phyloP scores from a whole-genome alignment of 64 coral and sea anemone genomes.

The Actinia equina region DNA sequence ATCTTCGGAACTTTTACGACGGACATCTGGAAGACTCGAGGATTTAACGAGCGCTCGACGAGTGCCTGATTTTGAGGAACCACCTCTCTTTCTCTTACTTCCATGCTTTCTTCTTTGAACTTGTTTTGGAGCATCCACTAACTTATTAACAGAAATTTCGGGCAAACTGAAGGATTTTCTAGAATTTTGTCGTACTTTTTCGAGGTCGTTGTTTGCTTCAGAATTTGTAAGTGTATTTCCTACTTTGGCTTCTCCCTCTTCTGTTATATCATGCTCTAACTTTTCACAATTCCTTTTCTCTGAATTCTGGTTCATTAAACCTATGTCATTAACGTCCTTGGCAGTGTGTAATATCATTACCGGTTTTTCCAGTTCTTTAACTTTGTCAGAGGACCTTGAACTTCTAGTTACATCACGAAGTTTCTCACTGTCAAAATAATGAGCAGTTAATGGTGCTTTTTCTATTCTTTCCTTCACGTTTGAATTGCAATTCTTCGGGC shows the following conservation, averaged over 20 bases:
- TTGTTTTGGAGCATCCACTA: neutral
- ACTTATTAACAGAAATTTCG: neutral
- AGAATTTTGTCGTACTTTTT: neutral
- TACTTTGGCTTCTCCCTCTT: neutral
- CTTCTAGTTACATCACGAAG: neutral
- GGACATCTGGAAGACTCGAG: conserved; percentile 11
- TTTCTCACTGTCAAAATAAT: neutral
- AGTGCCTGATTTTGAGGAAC: neutral
- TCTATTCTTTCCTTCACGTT: neutral
- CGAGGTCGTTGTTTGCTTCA: neutral
- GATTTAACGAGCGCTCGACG: neutral
- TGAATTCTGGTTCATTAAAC: neutral
- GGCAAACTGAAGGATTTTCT: conserved; percentile 3
- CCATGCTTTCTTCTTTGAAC: neutral
- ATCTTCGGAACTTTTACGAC: neutral
- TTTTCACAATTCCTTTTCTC: neutral
- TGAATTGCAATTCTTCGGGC: neutral
- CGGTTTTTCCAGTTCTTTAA: neutral
- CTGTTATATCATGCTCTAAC: neutral
- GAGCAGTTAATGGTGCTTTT: neutral
- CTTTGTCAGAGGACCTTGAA: neutral
- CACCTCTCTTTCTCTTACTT: neutral
- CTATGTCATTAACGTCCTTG: neutral
- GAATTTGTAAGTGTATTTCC: too few species aligned
- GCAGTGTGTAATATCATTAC: neutral